Percentiles rank a stretch among this genome's conserved stretches.
These are phyloP conservation scores for Mormyrops boulengeri DNA, from an alignment of 2,797 vertebrate species.

Conservation along the genomic window DNA sequence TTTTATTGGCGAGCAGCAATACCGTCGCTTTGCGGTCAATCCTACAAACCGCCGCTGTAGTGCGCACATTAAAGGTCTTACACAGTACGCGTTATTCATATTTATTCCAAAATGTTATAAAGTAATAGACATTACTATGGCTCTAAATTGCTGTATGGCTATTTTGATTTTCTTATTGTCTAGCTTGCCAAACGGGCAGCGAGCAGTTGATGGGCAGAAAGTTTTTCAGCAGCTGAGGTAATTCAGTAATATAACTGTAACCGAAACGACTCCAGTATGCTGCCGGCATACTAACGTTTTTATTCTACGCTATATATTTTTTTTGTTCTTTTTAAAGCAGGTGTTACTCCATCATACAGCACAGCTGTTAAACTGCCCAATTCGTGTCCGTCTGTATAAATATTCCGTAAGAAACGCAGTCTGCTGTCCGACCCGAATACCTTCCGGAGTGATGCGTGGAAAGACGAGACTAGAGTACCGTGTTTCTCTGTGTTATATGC, in stretches of 20 bases:
- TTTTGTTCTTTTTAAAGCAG: neutral
- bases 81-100: constrained; percentile 36
- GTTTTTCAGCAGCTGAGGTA: neutral
- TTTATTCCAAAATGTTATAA: neutral
- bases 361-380: neutral
- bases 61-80: constrained; percentile 33
- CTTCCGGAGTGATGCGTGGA: neutral
- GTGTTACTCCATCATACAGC: too few relatives aligned
- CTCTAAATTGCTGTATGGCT: neutral
- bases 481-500: neutral
- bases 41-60: constrained; percentile 17
- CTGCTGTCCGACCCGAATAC: constrained; percentile 22
- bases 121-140: neutral
- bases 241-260: neutral
- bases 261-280: neutral
- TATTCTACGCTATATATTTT: neutral
- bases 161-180: neutral
- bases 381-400: constrained; percentile 23
- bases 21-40: constrained; percentile 20
- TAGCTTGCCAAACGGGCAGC: neutral
- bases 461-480: neutral
- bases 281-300: neutral
- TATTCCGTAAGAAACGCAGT: constrained; percentile 17
- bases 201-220: neutral
- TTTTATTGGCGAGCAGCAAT: constrained; percentile 30